Evolutionary conservation across 2,113 vertebrate genomes (phyloP), one percentile per base, ranked within the genome.

Genomic region (Dromiciops gliroides): DNA sequence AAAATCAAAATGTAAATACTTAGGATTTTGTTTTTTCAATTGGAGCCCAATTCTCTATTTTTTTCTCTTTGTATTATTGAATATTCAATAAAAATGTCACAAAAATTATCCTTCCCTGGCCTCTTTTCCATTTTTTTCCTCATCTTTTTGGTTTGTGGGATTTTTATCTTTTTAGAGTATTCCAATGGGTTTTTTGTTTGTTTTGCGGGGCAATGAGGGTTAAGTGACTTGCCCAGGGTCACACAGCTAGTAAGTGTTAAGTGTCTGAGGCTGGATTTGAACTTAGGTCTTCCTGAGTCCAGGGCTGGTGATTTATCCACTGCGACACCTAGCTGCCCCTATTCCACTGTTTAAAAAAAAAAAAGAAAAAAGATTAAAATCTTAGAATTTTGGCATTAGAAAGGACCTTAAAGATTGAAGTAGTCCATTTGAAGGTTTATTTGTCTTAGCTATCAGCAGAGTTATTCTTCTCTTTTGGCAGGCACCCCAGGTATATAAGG

Each of bases 401-500:
- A 25, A 48, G 50, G 89, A 93, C 47, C 51, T 89, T 16, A 51
- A 16, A 93, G 48, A 83, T 90, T 53, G 94, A 93, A 67, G 56
- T 67, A 93, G 51, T 9, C 83, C 75, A 92, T 95, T 92, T 50
- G 52, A 16, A 37, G 44, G 53, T 90, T 95, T 56, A 95, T 23
- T 51, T 93, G 93, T 47, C 67, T 24, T 92, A 49, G 95, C 89
- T 93, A 93, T 98, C 91, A 93, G 75, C 51, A 56, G 48, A 83
- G 75, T 31, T 97, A 92, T 96, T 93, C 67, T 52, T 52, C 83
- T 22, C 83, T 31, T 92, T 92, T 51, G 67, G n/a, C 22, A 47
- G 51, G 95, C 91, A 96, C 94, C 89, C 95, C n/a, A 91, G 51
- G 48, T 75, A 90, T n/a, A 96, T 26, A 44, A n/a, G 2, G 90